A percentile compares a stretch with the other conserved stretches of the same genome.
Conservation (phyloP, 2,113 vertebrate genomes). For the Sinocyclocheilus rhinocerous region DNA sequence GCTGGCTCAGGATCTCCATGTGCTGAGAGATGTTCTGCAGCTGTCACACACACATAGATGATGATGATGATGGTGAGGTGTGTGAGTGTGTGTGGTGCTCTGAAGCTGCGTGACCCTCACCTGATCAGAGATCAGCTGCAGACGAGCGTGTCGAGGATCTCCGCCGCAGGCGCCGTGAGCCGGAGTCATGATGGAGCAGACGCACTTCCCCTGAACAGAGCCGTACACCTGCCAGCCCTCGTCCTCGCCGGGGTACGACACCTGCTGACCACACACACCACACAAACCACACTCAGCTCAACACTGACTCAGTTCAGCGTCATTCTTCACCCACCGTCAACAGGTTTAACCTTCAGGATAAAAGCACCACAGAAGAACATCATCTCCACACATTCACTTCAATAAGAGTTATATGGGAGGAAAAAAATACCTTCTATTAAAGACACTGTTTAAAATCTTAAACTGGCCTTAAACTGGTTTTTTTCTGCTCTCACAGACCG, state of each 20-base stretch:
- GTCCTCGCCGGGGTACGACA: slow-evolving; percentile 80
- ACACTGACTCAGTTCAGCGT: too few species aligned
- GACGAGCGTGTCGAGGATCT: slow-evolving; percentile 90
- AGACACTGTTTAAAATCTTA: too few species aligned
- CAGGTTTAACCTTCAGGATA: too few species aligned
- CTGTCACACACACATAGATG: slow-evolving; percentile 67
- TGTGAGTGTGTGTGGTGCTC: slow-evolving; percentile 17
- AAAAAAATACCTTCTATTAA: too few species aligned
- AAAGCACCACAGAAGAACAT: too few species aligned
- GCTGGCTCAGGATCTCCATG: slow-evolving; percentile 90
- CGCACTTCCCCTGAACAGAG: slow-evolving; percentile 90
- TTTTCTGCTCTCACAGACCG: too few species aligned
- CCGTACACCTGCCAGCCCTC: slow-evolving; percentile 98
- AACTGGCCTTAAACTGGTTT: too few species aligned
- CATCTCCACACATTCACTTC: too few species aligned
- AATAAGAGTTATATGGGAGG: too few species aligned
- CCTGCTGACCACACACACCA: slow-evolving; percentile 58
- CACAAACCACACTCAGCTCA: background rate
- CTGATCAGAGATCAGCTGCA: slow-evolving; percentile 90
- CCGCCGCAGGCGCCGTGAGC: slow-evolving; percentile 89
- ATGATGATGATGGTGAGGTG: background rate
- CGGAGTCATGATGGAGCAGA: slow-evolving; percentile 94
- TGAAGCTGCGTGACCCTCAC: slow-evolving; percentile 68
- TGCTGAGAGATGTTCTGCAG: slow-evolving; percentile 96
- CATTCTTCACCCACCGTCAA: too few species aligned